A percentile compares a stretch with the other conserved stretches of the same genome.
Conservation (phyloP, 2,113 vertebrate species). For the Chamaetylas fuelleborni region DNA sequence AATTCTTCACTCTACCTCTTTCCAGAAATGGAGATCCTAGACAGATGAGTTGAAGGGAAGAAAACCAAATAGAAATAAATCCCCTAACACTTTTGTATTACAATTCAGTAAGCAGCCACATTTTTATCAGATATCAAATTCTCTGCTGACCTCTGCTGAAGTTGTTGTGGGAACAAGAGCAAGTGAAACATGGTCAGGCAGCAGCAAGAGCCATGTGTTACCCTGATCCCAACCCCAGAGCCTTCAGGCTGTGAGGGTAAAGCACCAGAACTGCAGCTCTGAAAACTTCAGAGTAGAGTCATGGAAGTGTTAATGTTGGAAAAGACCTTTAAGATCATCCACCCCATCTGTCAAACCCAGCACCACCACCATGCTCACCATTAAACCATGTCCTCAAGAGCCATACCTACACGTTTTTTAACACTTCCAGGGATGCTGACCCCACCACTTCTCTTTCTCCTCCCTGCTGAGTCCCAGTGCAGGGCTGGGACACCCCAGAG, state of each 20-base stretch:
- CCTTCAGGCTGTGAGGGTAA: neutral
- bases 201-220: neutral
- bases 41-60: constrained; percentile 27
- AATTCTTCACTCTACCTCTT: constrained; percentile 20
- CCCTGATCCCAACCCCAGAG: neutral
- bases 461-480: neutral
- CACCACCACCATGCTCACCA: accelerated
- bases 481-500: neutral
- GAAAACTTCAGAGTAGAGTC: neutral
- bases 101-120: neutral
- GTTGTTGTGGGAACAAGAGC: neutral
- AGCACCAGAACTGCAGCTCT: neutral
- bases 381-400: neutral
- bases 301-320: neutral
- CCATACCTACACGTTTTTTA: no score
- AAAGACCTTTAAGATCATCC: neutral
- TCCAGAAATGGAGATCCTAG: constrained; percentile 11
- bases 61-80: constrained; percentile 32
- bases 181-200: neutral
- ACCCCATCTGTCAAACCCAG: neutral
- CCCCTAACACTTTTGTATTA: neutral
- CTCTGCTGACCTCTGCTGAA: constrained; percentile 44
- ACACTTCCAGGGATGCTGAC: neutral
- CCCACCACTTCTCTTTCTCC: neutral
- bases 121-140: neutral